Percentiles rank a stretch among this genome's conserved stretches.
Conservation (phyloP, 2,113 vertebrate genomes). For the Rhinichthys klamathensis region DNA sequence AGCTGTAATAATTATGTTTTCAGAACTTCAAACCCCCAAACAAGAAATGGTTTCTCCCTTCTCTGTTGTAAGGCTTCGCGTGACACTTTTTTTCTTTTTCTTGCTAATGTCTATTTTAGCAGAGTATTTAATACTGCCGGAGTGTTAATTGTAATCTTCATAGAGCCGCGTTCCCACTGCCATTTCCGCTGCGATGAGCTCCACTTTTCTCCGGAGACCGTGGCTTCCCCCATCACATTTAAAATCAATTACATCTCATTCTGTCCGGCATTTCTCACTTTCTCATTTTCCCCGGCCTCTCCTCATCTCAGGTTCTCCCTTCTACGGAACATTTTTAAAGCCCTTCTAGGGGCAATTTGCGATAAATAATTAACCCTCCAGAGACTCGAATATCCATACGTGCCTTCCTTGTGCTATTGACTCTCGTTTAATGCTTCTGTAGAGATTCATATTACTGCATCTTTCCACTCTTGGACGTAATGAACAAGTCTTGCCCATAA, state of each 20-base stretch:
- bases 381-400: slow-evolving; percentile 40
- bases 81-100: neutral
- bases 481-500: neutral
- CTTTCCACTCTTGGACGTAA: neutral
- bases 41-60: neutral
- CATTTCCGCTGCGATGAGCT: slow-evolving; percentile 64
- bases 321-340: slow-evolving; percentile 30
- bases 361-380: slow-evolving; percentile 48
- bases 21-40: neutral
- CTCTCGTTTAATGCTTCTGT: slow-evolving; percentile 39
- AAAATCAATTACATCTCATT: slow-evolving; percentile 79
- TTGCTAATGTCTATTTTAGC: slow-evolving; percentile 32
- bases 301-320: slow-evolving; percentile 25
- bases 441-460: slow-evolving; percentile 24
- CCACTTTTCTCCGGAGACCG: slow-evolving; percentile 71
- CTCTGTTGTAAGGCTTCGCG: neutral
- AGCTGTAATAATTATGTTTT: neutral
- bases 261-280: slow-evolving; percentile 61
- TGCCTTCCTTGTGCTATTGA: slow-evolving; percentile 42
- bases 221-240: slow-evolving; percentile 77
- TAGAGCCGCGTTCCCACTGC: slow-evolving; percentile 35
- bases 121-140: slow-evolving; percentile 37
- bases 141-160: slow-evolving; percentile 49
- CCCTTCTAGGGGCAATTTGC: slow-evolving; percentile 37
- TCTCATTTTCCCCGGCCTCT: slow-evolving; percentile 38